phyloP scores from a whole-genome alignment of 2,113 vertebrate species.

The Ancistrus triradiatus region DNA sequence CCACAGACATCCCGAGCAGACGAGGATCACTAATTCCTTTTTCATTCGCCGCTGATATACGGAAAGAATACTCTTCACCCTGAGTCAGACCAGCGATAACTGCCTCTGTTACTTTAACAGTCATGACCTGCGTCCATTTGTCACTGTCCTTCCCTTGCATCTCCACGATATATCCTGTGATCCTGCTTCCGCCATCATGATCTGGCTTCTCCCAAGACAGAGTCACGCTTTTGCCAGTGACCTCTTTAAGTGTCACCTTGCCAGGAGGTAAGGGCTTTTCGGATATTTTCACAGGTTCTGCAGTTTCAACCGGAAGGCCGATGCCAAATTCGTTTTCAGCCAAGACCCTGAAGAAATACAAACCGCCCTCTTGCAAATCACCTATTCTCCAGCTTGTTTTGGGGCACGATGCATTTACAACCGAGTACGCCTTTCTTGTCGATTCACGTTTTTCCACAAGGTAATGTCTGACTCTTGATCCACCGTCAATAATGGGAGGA shows the following conservation, averaged over 20 bases:
- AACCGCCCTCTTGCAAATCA: conserved; percentile 86
- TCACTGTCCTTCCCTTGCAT: conserved; percentile 97
- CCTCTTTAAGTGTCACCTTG: conserved; percentile 87
- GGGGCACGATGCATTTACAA: conserved; percentile 87
- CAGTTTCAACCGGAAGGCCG: conserved; percentile 89
- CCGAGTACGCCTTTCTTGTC: conserved; percentile 93
- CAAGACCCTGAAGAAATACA: conserved; percentile 91
- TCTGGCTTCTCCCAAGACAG: conserved; percentile 97
- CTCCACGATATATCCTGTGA: conserved; percentile 91
- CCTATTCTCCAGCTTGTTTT: conserved; percentile 94
- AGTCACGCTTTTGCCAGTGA: conserved; percentile 85
- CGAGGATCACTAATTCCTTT: conserved; percentile 95
- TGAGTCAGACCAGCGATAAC: conserved; percentile 83
- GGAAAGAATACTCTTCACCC: conserved; percentile 95
- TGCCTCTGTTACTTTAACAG: conserved; percentile 86
- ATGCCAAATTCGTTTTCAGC: conserved; percentile 97
- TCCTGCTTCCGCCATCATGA: conserved; percentile 94
- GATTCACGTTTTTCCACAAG: conserved; percentile 96
- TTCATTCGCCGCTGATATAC: conserved; percentile 90
- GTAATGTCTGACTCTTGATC: conserved; percentile 92
- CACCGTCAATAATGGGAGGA: conserved; percentile 90
- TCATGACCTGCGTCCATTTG: conserved; percentile 88
- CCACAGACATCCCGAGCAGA: conserved; percentile 82
- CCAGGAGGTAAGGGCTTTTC: conserved; percentile 94
- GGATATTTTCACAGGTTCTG: conserved; percentile 88